A percentile compares a stretch with the other conserved stretches of the same genome.
These are phyloP conservation scores for Aleiodes alternator DNA, from an alignment of 2,888 invertebrate genomes.

Conservation along the genomic window DNA sequence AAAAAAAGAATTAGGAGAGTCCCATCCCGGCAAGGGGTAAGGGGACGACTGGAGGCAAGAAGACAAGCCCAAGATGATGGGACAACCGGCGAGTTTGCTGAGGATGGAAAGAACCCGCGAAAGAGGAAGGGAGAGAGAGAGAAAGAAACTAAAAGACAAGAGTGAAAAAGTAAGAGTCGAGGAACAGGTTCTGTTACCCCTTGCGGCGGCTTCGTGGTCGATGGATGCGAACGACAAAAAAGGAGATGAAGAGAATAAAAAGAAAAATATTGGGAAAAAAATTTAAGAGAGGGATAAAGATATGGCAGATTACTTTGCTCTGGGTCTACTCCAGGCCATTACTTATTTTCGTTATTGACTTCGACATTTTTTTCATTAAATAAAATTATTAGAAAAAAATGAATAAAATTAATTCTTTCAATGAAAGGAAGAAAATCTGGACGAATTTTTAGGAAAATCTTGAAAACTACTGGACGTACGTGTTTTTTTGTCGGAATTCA, in stretches of 20 bases:
- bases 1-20: too few relatives aligned
- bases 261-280: background rate
- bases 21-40: background rate
- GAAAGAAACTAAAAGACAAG: slow-evolving; percentile 29
- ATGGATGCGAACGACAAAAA: slow-evolving; percentile 23
- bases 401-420: background rate
- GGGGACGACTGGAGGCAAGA: background rate
- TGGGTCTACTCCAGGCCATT: slow-evolving; percentile 39
- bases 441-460: too few relatives aligned
- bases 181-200: slow-evolving; percentile 60
- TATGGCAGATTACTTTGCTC: slow-evolving; percentile 42
- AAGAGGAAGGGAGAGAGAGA: background rate
- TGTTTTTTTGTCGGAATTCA: too few relatives aligned
- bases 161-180: slow-evolving; percentile 59
- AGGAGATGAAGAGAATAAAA: slow-evolving; percentile 19
- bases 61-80: slow-evolving; percentile 41
- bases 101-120: slow-evolving; percentile 4
- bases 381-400: slow-evolving; percentile 10
- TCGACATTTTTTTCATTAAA: background rate
- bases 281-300: slow-evolving; percentile 24
- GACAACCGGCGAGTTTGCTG: slow-evolving; percentile 20
- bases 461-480: too few relatives aligned
- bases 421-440: background rate
- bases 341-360: slow-evolving; percentile 43
- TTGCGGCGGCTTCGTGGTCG: slow-evolving; percentile 34